These are phyloP conservation scores for Pandemis cinnamomeana DNA, from an alignment of 2,888 invertebrate species.

Conservation along the genomic window DNA sequence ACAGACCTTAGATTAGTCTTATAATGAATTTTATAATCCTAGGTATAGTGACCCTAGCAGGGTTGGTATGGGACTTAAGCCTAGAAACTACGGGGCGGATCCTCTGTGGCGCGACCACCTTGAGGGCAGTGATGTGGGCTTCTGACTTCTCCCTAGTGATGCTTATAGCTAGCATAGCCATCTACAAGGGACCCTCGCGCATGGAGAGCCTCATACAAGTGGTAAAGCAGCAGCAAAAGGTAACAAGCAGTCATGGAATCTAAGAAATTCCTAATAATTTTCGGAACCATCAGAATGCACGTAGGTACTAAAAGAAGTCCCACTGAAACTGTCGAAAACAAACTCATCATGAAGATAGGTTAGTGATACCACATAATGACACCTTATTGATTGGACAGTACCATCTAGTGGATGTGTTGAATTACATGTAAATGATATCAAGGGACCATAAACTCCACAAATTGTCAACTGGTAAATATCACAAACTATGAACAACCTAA, in stretches of 20 bases:
- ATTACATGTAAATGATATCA: not conserved
- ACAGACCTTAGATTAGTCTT: too few relatives aligned
- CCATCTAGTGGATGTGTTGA: too few relatives aligned
- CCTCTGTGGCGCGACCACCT: slow-evolving; percentile 42
- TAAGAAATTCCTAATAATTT: not conserved
- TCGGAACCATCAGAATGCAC: not conserved
- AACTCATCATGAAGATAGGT: too few relatives aligned
- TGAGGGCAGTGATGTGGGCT: slow-evolving; percentile 45
- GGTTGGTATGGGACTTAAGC: slow-evolving; percentile 42
- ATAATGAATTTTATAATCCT: slow-evolving; percentile 3
- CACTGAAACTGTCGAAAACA: not conserved
- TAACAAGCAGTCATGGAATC: slow-evolving; percentile 30
- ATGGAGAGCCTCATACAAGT: slow-evolving; percentile 49
- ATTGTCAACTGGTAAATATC: too few relatives aligned
- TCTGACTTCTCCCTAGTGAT: slow-evolving; percentile 45
- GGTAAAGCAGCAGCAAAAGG: slow-evolving; percentile 52
- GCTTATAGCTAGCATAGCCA: slow-evolving; percentile 41
- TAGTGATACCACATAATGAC: too few relatives aligned
- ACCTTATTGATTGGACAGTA: too few relatives aligned
- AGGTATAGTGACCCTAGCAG: slow-evolving; percentile 45
- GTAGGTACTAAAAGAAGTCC: too few relatives aligned
- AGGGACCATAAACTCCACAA: too few relatives aligned
- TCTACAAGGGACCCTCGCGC: slow-evolving; percentile 44
- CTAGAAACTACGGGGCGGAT: slow-evolving; percentile 32
- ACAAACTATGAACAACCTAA: not conserved